Evolutionary conservation across 2,888 invertebrate species (phyloP), one percentile per base, ranked within the genome.

Genomic region (Melanchra persicariae): DNA sequence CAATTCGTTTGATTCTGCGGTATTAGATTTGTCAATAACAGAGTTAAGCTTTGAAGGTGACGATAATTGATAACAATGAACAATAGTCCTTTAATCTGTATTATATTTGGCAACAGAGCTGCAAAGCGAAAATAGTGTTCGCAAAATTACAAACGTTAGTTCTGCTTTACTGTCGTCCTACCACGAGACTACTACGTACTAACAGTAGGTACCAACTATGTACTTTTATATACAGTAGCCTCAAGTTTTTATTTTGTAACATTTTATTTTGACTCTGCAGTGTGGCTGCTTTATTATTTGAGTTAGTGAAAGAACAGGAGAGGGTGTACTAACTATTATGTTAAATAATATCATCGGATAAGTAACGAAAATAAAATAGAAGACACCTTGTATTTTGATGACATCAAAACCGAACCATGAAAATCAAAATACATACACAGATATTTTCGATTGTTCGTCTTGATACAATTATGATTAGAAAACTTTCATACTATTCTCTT

Each of bases 1-100:
- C 63, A 67, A 63, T 72, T 73, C 67, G 66, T 67, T 82, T 70
- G 30, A 61, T 67, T 78, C 43, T 64, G 78, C 34, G 61, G 76
- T 30, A 61, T 60, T 79, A 24, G 37, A 54, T 75, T 78, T 66
- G 78, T 65, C 81, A 70, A 81, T 78, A 78, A 81, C 77, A 81
- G 79, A 67, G 30, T 54, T 55, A 22, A 65, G 60, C 49, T 45
- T 65, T 70, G 60, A 69, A 80, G 43, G 63, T 75, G 75, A 61
- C 61, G 60, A 57, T 80, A 67, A 65, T 58, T 80, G 49, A 79
- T 77, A 75, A 80, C 76, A 37, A 63, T 45, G 69, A 65, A 69
- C 76, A 64, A 64, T 54, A 24, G 52, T 26, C 34, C 57, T 61
- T 60, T 55, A 57, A 52, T 51, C 12, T 67, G 7, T 47, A 79